phyloP scores from a whole-genome alignment of 1,140 invertebrate genomes.

The Scaptomyza montana region DNA sequence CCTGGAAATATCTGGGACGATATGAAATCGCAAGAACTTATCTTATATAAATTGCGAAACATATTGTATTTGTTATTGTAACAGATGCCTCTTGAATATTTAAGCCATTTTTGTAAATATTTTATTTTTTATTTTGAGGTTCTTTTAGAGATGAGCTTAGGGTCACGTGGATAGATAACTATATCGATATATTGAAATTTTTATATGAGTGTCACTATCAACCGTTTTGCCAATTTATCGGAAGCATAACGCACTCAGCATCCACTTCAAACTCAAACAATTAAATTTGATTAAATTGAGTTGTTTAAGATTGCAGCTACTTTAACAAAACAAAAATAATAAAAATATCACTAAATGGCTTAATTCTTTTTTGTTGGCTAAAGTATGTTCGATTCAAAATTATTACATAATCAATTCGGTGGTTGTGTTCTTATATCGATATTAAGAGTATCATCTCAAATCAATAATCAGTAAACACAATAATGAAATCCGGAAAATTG shows the following conservation, averaged over 20 bases:
- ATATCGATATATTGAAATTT: background rate
- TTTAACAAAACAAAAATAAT: too few relatives aligned
- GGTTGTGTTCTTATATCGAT: background rate
- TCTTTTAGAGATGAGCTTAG: slow-evolving; percentile 10
- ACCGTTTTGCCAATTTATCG: background rate
- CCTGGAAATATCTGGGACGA: slow-evolving; percentile 11
- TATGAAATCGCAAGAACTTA: slow-evolving; percentile 20
- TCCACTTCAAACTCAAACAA: background rate
- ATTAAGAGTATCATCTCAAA: too few relatives aligned
- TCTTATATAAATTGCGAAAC: slow-evolving; percentile 31
- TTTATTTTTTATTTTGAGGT: slow-evolving; percentile 4
- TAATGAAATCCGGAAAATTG: slow-evolving; percentile 67
- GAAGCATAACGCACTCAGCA: background rate
- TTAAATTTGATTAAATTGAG: too few relatives aligned
- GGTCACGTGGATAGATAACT: slow-evolving; percentile 6
- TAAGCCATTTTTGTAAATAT: slow-evolving; percentile 23
- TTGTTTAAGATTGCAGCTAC: too few relatives aligned
- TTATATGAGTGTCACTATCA: background rate
- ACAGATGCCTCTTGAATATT: slow-evolving; percentile 10
- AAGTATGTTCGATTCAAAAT: too few relatives aligned
- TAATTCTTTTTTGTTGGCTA: too few relatives aligned
- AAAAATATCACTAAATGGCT: too few relatives aligned
- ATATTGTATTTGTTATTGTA: slow-evolving; percentile 22
- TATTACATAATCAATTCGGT: too few relatives aligned
- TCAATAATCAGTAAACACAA: background rate